These are phyloP conservation scores for Micromesistius poutassou DNA, from an alignment of 2,797 vertebrate genomes.

Conservation along the genomic window DNA sequence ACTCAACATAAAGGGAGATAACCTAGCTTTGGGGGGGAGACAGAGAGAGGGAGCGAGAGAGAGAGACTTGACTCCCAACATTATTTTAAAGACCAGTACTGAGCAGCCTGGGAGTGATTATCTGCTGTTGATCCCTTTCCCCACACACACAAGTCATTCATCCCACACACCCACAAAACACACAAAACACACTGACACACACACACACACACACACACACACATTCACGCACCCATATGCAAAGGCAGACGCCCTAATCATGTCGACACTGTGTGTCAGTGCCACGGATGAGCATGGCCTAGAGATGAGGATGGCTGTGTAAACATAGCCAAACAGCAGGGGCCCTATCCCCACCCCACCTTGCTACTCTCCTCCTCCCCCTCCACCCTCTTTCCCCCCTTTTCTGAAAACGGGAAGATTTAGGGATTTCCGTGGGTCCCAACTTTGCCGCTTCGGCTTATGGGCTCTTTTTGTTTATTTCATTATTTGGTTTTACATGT, in stretches of 20 bases:
- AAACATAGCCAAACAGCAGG: constrained; percentile 66
- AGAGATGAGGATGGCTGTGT: constrained; percentile 68
- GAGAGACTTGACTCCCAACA: constrained; percentile 72
- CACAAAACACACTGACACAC: constrained; percentile 1
- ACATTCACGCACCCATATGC: constrained; percentile 50
- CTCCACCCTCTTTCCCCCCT: no score
- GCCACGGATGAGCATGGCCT: constrained; percentile 68
- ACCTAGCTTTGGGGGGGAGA: constrained; percentile 60
- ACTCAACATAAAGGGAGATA: constrained; percentile 74
- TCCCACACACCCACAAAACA: constrained; percentile 63
- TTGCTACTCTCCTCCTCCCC: constrained; percentile 41
- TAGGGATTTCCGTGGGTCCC: constrained; percentile 69
- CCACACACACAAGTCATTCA: constrained; percentile 74
- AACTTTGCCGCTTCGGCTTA: constrained; percentile 68
- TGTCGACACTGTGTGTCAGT: constrained; percentile 67
- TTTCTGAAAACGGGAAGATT: constrained; percentile 70
- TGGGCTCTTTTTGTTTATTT: constrained; percentile 53
- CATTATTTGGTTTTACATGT: constrained; percentile 44
- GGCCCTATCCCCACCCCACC: constrained; percentile 47
- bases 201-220: constrained; percentile 25
- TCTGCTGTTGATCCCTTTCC: constrained; percentile 74
- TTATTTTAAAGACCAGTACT: constrained; percentile 81
- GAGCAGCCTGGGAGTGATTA: constrained; percentile 72
- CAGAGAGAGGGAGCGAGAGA: constrained; percentile 22
- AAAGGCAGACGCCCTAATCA: constrained; percentile 69